These are phyloP conservation scores for Chromis chromis DNA, from an alignment of 2,797 vertebrate genomes.

Conservation along the genomic window DNA sequence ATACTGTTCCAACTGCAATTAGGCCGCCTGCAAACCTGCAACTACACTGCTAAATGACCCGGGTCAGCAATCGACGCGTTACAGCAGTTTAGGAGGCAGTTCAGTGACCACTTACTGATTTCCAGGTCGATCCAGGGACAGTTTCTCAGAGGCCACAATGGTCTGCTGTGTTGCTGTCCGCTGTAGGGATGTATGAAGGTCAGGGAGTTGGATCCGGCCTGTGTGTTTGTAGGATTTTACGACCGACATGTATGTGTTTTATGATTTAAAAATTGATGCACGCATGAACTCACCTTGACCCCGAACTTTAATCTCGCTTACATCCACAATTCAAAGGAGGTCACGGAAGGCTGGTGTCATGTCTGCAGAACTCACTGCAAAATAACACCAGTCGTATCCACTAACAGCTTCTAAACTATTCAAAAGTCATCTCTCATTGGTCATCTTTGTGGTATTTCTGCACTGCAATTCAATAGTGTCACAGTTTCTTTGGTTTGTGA, in stretches of 20 bases:
- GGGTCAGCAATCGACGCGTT: conserved; percentile 22
- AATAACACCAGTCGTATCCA: background rate
- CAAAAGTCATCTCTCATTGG: background rate
- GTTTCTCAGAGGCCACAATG: background rate
- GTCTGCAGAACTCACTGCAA: background rate
- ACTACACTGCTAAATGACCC: conserved; percentile 16
- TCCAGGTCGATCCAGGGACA: background rate
- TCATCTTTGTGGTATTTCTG: background rate
- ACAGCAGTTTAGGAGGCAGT: background rate
- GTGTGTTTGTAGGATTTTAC: background rate
- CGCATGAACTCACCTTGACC: background rate
- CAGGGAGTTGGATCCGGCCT: background rate
- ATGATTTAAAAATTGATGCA: background rate
- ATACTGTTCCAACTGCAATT: conserved; percentile 38
- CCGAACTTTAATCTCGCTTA: background rate
- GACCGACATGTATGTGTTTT: background rate
- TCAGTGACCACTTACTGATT: background rate
- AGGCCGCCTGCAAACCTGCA: conserved; percentile 43
- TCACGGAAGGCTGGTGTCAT: background rate
- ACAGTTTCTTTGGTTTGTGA: background rate
- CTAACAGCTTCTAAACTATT: background rate
- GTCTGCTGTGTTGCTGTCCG: background rate
- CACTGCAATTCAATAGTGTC: background rate
- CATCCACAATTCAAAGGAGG: background rate
- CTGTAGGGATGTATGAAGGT: background rate